Conservation (phyloP, 2,888 invertebrate species). For the Erannis defoliaria region DNA sequence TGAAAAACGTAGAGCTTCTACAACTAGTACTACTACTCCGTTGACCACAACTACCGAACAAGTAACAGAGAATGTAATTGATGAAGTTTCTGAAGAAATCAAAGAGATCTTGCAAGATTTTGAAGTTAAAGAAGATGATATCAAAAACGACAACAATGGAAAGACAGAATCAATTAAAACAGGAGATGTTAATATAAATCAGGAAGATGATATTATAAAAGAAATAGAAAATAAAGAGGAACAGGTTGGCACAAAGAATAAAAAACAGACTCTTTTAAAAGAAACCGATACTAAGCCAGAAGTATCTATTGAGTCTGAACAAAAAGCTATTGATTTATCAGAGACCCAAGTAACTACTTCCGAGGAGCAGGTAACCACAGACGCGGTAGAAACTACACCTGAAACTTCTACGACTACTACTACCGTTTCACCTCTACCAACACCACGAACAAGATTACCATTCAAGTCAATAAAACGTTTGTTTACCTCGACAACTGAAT, state of each 20-base stretch:
- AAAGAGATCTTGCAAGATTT: constrained; percentile 24
- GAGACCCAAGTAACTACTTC: constrained; percentile 51
- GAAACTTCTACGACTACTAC: constrained; percentile 71
- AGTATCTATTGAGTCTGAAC: constrained; percentile 57
- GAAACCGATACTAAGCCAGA: constrained; percentile 51
- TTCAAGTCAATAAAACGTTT: constrained; percentile 75
- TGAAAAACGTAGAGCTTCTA: constrained; percentile 58
- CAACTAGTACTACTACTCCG: constrained; percentile 37
- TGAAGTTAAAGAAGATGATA: constrained; percentile 16
- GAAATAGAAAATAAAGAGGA: constrained; percentile 22
- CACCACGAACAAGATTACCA: constrained; percentile 70
- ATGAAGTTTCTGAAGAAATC: constrained; percentile 40
- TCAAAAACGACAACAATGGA: constrained; percentile 1
- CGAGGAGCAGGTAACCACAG: constrained; percentile 48
- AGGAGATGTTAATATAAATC: constrained; percentile 31
- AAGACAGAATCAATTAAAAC: constrained; percentile 8
- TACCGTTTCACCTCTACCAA: constrained; percentile 45
- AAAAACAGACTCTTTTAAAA: constrained; percentile 4
- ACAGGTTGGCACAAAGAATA: constrained; percentile 8
- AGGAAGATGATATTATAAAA: constrained; percentile 27
- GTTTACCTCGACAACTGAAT: constrained; percentile 77
- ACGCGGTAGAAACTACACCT: constrained; percentile 44
- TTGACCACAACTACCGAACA: constrained; percentile 40
- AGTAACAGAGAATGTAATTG: constrained; percentile 38
- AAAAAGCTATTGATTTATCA: constrained; percentile 60